Conservation (phyloP, 2,888 invertebrate genomes). For the Xylota segnis region DNA sequence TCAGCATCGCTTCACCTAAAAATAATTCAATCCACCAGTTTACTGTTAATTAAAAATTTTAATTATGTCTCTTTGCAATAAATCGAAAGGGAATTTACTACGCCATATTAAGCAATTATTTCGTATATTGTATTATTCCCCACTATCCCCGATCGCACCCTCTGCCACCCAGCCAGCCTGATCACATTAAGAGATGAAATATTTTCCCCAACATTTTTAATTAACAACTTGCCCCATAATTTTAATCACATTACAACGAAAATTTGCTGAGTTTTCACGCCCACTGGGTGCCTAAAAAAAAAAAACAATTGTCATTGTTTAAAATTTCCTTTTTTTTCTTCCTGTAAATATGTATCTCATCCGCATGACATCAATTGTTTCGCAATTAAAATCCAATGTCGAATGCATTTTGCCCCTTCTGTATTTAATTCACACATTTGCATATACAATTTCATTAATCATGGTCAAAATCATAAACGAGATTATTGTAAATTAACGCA, state of each 20-base stretch:
- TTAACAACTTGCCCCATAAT: conserved; percentile 68
- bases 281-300: conserved; percentile 5
- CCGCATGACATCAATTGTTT: conserved; percentile 68
- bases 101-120: conserved; percentile 57
- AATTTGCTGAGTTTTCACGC: conserved; percentile 20
- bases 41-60: conserved; percentile 50
- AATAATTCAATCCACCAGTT: not conserved
- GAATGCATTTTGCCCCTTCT: conserved; percentile 35
- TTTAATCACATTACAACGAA: conserved; percentile 75
- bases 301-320: conserved; percentile 38
- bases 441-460: conserved; percentile 76
- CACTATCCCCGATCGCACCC: not conserved
- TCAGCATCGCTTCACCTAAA: not conserved
- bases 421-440: conserved; percentile 65
- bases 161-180: conserved; percentile 12
- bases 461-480: conserved; percentile 76
- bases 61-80: conserved; percentile 45
- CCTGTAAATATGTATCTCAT: conserved; percentile 30
- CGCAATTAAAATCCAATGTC: conserved; percentile 63
- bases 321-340: conserved; percentile 18
- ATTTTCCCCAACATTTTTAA: conserved; percentile 70
- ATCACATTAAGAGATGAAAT: conserved; percentile 69
- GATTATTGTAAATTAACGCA: conserved; percentile 75
- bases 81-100: conserved; percentile 59
- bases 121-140: conserved; percentile 46